A percentile compares a stretch with the other conserved stretches of the same genome.
phyloP scores from a whole-genome alignment of 2,797 vertebrate genomes.

The Pachyuromys duprasi region DNA sequence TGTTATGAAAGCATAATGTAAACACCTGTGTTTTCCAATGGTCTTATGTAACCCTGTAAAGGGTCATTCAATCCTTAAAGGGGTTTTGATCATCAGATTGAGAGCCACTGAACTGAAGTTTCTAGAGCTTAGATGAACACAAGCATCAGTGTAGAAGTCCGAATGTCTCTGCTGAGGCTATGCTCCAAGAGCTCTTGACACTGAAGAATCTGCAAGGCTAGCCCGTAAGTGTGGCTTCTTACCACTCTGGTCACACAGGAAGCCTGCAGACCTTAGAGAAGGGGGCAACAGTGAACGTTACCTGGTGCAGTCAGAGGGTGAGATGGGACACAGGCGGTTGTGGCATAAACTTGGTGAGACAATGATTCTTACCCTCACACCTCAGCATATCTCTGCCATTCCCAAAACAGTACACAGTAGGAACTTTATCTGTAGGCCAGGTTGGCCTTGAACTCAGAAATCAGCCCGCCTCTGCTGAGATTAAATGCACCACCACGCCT shows the following conservation, averaged over 20 bases:
- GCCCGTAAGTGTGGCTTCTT: fast-evolving
- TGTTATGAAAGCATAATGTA: neutral
- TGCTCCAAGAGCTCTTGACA: neutral
- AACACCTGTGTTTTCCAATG: neutral
- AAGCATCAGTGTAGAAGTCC: neutral
- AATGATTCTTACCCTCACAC: neutral
- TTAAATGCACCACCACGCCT: neutral
- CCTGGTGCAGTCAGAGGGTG: neutral
- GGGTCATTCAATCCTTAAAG: neutral
- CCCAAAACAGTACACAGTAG: neutral
- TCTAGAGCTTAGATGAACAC: neutral
- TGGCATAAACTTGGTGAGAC: neutral
- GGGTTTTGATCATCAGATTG: neutral
- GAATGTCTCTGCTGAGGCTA: neutral
- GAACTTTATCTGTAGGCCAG: too few species aligned
- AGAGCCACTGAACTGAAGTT: neutral
- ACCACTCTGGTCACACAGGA: neutral
- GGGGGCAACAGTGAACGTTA: neutral
- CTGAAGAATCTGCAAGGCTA: neutral
- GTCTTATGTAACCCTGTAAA: neutral
- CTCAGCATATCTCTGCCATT: neutral
- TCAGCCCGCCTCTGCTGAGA: neutral
- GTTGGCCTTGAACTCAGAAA: too few species aligned
- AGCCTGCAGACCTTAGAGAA: neutral
- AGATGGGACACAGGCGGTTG: neutral